A percentile compares a stretch with the other conserved stretches of the same genome.
Conservation (phyloP, 2,888 invertebrate genomes). For the Micoletzkya japonica region DNA sequence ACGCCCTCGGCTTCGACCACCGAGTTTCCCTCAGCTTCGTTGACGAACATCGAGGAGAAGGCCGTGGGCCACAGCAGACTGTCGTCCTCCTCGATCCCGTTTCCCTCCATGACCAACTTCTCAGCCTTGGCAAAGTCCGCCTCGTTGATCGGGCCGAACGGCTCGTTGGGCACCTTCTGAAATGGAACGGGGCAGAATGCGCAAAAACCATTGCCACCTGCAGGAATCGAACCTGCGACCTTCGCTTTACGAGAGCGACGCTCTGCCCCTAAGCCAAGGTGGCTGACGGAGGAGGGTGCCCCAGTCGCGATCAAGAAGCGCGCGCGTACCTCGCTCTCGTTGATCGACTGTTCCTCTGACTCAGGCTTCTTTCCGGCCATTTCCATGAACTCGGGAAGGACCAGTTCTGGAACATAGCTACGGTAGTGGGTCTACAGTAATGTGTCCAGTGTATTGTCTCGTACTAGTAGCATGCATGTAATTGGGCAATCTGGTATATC, state of each 20-base stretch:
- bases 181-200: no score
- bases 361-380: conserved; percentile 25
- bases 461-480: no score
- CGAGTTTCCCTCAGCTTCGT: not conserved
- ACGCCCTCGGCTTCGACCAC: not conserved
- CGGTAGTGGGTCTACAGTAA: no score
- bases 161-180: conserved; percentile 6
- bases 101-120: conserved; percentile 8
- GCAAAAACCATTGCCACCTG: conserved; percentile 25
- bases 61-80: conserved; percentile 1
- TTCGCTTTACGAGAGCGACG: conserved; percentile 31
- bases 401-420: conserved; percentile 29
- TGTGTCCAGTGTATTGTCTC: no score
- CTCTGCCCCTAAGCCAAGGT: conserved; percentile 30
- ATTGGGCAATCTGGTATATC: no score
- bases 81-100: conserved; percentile 12
- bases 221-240: conserved; percentile 30
- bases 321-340: not conserved
- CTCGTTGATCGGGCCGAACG: conserved; percentile 9
- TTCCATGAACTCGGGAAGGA: conserved; percentile 26
- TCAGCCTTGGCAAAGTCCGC: not conserved
- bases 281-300: not conserved
- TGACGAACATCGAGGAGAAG: conserved; percentile 4
- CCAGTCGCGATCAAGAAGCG: not conserved
- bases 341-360: no score